phyloP scores from a whole-genome alignment of 1,140 invertebrate species.

The Zaprionus nigranus region DNA sequence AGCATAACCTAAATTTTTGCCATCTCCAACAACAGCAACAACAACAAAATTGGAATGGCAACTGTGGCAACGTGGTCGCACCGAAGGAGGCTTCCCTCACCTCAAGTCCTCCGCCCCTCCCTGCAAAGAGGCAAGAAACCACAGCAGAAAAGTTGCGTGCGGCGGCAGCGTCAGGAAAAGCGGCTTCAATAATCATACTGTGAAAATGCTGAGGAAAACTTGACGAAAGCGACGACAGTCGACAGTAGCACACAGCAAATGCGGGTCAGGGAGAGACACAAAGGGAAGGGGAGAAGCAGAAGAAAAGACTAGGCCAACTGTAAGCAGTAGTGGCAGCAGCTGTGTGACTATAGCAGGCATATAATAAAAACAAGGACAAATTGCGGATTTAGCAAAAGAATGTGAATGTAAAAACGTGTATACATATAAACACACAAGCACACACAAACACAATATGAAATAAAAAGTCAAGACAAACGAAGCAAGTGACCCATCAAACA shows the following conservation, averaged over 20 bases:
- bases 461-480: conserved; percentile 28
- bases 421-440: conserved; percentile 11
- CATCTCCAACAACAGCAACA: conserved; percentile 37
- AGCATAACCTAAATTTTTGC: conserved; percentile 66
- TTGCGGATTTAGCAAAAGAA: conserved; percentile 67
- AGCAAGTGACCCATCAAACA: conserved; percentile 62
- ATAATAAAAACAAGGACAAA: conserved; percentile 72
- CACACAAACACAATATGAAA: conserved; percentile 6
- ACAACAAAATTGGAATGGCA: conserved; percentile 22
- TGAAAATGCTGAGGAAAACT: conserved; percentile 61
- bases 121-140: conserved; percentile 8
- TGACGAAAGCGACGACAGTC: conserved; percentile 44
- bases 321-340: conserved; percentile 26
- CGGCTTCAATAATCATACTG: conserved; percentile 61
- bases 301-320: conserved; percentile 34
- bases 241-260: neutral
- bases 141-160: conserved; percentile 57
- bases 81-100: too few relatives aligned
- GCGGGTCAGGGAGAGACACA: neutral
- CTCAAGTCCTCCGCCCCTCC: too few relatives aligned
- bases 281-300: neutral
- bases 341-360: neutral
- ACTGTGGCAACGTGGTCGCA: conserved; percentile 36
- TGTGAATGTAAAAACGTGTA: conserved; percentile 62
- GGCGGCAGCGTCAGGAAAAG: conserved; percentile 43